phyloP scores from a whole-genome alignment of 2,888 invertebrate genomes.

The Pogonocherus hispidulus region DNA sequence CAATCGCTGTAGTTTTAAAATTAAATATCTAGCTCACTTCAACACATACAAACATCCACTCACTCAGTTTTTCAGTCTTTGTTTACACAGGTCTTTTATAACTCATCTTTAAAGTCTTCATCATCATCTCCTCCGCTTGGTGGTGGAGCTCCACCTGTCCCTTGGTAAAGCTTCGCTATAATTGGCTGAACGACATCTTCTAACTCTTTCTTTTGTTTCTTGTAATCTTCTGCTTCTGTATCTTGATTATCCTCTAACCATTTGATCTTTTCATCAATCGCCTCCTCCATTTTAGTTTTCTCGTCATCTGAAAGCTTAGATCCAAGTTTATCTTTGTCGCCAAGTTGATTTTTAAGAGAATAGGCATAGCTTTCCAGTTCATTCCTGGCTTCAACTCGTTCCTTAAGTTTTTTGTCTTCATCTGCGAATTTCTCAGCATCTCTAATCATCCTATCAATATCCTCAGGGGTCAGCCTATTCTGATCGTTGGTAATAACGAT shows the following conservation, averaged over 20 bases:
- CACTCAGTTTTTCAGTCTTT: conserved; percentile 58
- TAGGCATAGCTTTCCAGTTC: conserved; percentile 98
- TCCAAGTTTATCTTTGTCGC: conserved; percentile 89
- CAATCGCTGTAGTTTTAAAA: conserved; percentile 30
- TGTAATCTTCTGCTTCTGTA: conserved; percentile 91
- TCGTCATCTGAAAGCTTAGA: conserved; percentile 91
- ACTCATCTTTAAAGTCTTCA: conserved; percentile 87
- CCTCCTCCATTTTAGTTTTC: conserved; percentile 94
- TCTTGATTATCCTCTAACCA: conserved; percentile 98
- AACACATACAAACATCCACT: conserved; percentile 38
- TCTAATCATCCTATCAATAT: conserved; percentile 99
- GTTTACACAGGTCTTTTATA: conserved; percentile 70
- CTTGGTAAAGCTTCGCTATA: conserved; percentile 95
- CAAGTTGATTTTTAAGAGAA: conserved; percentile 96
- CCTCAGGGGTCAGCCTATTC: conserved; percentile 94
- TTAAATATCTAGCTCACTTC: conserved; percentile 28
- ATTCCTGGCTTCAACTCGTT: conserved; percentile 95
- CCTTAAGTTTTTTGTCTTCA: conserved; percentile 97
- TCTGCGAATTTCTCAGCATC: conserved; percentile 99
- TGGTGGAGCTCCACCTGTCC: conserved; percentile 84
- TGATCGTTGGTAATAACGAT: conserved; percentile 99
- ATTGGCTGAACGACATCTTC: conserved; percentile 98
- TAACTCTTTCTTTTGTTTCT: conserved; percentile 94
- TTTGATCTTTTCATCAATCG: conserved; percentile 96
- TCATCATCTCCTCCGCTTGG: conserved; percentile 79